Evolutionary conservation across 2,888 invertebrate genomes (phyloP), one percentile per base, ranked within the genome.

Genomic region (Chrysotoxum bicinctum): DNA sequence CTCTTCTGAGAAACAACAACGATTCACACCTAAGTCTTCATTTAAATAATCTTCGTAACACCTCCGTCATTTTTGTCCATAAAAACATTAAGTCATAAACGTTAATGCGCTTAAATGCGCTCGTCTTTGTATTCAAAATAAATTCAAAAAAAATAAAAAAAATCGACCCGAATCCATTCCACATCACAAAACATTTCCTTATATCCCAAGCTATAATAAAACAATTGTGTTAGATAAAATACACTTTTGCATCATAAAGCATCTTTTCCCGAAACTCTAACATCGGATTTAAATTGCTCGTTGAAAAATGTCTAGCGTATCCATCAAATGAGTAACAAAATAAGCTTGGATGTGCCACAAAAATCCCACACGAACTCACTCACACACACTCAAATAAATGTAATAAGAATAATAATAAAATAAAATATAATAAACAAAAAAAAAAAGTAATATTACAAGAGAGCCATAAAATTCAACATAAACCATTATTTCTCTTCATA

Each of bases 401-500:
- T 60, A 80, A 80, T 84, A 81, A 77, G 66, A 69, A 81, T 72
- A 76, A 76, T 85, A 85, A 85, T 85, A 85, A 85, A 76, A 84
- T 80, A 85, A 85, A 81, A 85, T 76, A 80, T 80, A 75, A 79
- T 84, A 80, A 76, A 73, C 68, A 45, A 26, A 56, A 45, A 60
- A 60, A 56, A 45, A 60, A 73, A 73, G 68, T 75, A 84, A 70
- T 66, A 50, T 79, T 60, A 60, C 40, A 60, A 76, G 76, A 73
- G 76, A 77, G 64, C 72, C 77, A 85, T 85, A 85, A 85, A 81
- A 81, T 69, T 19, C 81, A 73, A 81, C 85, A 85, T 77, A 85
- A 85, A 85, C 85, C 85, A 85, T 85, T 81, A 85, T 81, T 81
- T 85, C 85, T 58, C 62, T 85, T 73, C 85, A 85, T 73, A 77